A percentile compares a stretch with the other conserved stretches of the same genome.
These are phyloP conservation scores for Pangasius larnaudii DNA, from an alignment of 2,797 vertebrate genomes.

Conservation along the genomic window DNA sequence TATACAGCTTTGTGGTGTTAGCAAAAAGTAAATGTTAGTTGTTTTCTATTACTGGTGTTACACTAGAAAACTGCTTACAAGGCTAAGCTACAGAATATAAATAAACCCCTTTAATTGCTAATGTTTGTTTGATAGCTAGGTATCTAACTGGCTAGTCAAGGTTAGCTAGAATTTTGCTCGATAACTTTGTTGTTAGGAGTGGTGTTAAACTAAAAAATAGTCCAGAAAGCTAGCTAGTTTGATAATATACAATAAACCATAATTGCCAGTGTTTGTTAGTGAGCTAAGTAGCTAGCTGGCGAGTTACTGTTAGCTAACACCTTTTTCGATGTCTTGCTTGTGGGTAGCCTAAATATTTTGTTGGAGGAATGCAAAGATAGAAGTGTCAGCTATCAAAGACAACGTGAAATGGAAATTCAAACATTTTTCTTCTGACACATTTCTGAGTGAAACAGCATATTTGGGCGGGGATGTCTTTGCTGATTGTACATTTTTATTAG, in stretches of 20 bases:
- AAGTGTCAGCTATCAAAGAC: not conserved
- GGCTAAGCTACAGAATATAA: not conserved
- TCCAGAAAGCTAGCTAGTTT: not conserved
- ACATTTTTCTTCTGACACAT: not conserved
- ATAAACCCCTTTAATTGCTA: not conserved
- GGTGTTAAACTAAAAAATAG: not conserved
- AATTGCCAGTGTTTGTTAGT: not conserved
- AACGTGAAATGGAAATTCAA: not conserved
- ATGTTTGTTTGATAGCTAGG: not conserved
- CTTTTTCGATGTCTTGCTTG: not conserved
- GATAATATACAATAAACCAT: not conserved
- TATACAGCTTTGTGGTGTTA: not conserved
- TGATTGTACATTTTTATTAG: not conserved
- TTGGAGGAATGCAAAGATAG: not conserved
- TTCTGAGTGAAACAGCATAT: not conserved
- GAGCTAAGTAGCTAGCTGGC: not conserved
- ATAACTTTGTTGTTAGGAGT: not conserved
- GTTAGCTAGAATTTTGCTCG: not conserved
- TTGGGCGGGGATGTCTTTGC: not conserved
- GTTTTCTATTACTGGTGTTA: not conserved
- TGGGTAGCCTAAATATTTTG: not conserved
- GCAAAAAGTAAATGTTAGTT: not conserved
- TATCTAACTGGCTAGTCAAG: not conserved
- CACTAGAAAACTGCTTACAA: not conserved
- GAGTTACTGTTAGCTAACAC: not conserved